These are phyloP conservation scores for Hyppa rectilinea DNA, from an alignment of 2,888 invertebrate genomes.

Conservation along the genomic window DNA sequence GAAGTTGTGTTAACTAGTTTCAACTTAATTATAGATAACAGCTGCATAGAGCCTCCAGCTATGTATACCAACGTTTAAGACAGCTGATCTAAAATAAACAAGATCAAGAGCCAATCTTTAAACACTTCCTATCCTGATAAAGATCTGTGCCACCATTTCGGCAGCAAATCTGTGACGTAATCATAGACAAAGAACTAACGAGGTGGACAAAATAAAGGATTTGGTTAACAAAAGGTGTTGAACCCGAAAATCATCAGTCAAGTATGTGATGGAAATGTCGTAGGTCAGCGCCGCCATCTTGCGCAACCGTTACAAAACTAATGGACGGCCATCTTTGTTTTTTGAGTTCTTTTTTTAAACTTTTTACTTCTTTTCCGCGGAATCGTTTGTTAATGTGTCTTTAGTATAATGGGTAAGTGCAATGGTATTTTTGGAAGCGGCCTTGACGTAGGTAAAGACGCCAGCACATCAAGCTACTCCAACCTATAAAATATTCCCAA, in stretches of 20 bases:
- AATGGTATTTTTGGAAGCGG: neutral
- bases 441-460: too few species aligned
- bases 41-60: constrained; percentile 24
- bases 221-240: constrained; percentile 27
- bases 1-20: constrained; percentile 21
- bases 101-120: neutral
- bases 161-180: constrained; percentile 25
- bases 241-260: constrained; percentile 18
- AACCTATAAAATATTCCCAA: too few species aligned
- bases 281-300: constrained; percentile 61
- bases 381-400: constrained; percentile 8
- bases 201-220: constrained; percentile 13
- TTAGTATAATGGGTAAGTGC: neutral
- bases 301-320: constrained; percentile 41
- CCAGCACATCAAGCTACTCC: too few species aligned
- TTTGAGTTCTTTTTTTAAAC: constrained; percentile 38
- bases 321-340: constrained; percentile 38
- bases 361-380: constrained; percentile 8
- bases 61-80: neutral
- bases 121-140: constrained; percentile 20
- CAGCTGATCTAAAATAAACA: constrained; percentile 10
- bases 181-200: constrained; percentile 12
- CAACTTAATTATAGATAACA: constrained; percentile 44
- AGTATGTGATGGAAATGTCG: constrained; percentile 57
- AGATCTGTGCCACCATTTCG: constrained; percentile 31